A percentile compares a stretch with the other conserved stretches of the same genome.
These are phyloP conservation scores for Leptarthrus brevirostris DNA, from an alignment of 2,888 invertebrate species.

Conservation along the genomic window DNA sequence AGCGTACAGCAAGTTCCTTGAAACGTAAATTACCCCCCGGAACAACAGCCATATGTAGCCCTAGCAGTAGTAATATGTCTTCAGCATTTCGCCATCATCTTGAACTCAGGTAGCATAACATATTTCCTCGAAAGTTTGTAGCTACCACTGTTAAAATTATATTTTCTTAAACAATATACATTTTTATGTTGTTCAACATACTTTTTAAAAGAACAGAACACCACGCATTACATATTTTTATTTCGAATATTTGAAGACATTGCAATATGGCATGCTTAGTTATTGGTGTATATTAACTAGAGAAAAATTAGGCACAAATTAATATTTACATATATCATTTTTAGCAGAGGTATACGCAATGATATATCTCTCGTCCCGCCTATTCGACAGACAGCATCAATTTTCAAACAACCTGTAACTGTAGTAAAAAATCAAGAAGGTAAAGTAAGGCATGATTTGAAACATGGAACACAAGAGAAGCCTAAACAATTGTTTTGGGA, in stretches of 20 bases:
- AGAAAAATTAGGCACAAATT: too few species aligned
- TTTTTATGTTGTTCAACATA: too few species aligned
- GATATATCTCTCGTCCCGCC: conserved; percentile 94
- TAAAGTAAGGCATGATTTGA: conserved; percentile 88
- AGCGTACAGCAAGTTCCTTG: conserved; percentile 49
- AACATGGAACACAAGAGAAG: conserved; percentile 92
- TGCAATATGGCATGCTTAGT: conserved; percentile 14
- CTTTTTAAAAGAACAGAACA: background rate
- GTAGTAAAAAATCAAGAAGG: conserved; percentile 92
- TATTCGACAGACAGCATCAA: conserved; percentile 96
- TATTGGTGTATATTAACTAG: too few species aligned
- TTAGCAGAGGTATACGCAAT: conserved; percentile 78
- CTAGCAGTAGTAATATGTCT: conserved; percentile 52
- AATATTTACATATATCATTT: too few species aligned
- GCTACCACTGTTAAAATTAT: conserved; percentile 16
- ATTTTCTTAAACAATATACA: too few species aligned
- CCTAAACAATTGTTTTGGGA: conserved; percentile 88
- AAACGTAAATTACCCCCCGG: conserved; percentile 67
- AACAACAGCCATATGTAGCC: conserved; percentile 54
- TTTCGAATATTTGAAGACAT: background rate
- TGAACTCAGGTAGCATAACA: conserved; percentile 74
- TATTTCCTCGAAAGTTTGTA: conserved; percentile 50
- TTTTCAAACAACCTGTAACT: conserved; percentile 98
- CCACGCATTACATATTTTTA: background rate
- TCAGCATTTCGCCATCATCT: conserved; percentile 69